phyloP scores from a whole-genome alignment of 2,888 invertebrate species.

The Rotaria macrura region DNA sequence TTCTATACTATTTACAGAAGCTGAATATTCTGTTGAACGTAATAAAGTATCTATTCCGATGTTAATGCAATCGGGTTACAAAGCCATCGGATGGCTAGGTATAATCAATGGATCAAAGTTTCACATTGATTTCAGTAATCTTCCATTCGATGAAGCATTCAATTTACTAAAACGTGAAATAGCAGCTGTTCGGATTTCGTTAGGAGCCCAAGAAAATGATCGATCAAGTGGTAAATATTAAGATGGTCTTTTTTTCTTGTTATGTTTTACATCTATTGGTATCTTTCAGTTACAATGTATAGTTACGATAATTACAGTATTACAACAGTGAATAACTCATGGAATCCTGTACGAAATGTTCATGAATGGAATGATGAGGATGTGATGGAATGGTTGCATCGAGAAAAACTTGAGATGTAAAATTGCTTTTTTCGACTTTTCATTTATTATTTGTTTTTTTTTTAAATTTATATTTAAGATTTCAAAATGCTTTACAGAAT shows the following conservation, averaged over 20 bases:
- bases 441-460: background rate
- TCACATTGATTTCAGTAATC: background rate
- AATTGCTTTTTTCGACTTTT: background rate
- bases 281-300: background rate
- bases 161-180: background rate
- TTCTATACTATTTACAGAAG: background rate
- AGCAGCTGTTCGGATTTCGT: background rate
- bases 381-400: background rate
- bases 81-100: background rate
- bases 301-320: background rate
- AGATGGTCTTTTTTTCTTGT: background rate
- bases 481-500: background rate
- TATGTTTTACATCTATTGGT: background rate
- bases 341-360: background rate
- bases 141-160: background rate
- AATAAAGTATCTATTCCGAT: slow-evolving; percentile 14
- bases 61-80: background rate
- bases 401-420: background rate
- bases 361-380: background rate
- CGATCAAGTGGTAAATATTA: background rate
- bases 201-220: background rate
- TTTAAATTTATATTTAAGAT: background rate
- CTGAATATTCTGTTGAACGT: slow-evolving; percentile 15
- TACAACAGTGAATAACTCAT: background rate
- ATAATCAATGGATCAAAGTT: background rate